A percentile compares a stretch with the other conserved stretches of the same genome.
Evolutionary conservation across 2,113 vertebrate species (phyloP).

Genomic region (Silurus glanis): DNA sequence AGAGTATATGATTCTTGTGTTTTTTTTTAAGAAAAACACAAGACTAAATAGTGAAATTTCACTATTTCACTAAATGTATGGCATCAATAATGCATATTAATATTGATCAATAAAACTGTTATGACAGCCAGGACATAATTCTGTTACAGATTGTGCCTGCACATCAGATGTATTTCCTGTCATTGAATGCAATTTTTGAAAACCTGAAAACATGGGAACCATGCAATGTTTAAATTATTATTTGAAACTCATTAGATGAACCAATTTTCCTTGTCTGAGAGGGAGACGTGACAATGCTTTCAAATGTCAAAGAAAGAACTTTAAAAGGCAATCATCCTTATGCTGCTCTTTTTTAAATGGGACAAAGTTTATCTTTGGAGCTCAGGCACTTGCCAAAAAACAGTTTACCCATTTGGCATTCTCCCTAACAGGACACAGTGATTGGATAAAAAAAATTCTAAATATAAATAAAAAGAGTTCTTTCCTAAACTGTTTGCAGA

Average conservation of each 20-base stretch:
- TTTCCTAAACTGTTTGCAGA: background rate
- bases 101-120: background rate
- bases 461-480: background rate
- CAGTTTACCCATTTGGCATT: background rate
- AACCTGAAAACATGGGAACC: background rate
- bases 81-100: background rate
- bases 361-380: constrained; percentile 1
- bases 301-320: background rate
- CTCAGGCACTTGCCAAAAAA: background rate
- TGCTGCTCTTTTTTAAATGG: background rate
- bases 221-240: background rate
- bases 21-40: background rate
- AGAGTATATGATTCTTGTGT: background rate
- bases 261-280: background rate
- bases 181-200: background rate
- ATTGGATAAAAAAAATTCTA: too few relatives aligned
- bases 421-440: background rate
- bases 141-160: background rate
- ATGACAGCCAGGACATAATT: background rate
- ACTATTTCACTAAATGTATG: too few relatives aligned
- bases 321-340: background rate
- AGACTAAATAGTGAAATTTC: background rate
- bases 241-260: background rate
- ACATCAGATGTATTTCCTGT: background rate
- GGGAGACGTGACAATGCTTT: background rate